Percentiles rank a stretch among this genome's conserved stretches.
Conservation (phyloP, 2,888 invertebrate species). For the Conops quadrifasciatus region DNA sequence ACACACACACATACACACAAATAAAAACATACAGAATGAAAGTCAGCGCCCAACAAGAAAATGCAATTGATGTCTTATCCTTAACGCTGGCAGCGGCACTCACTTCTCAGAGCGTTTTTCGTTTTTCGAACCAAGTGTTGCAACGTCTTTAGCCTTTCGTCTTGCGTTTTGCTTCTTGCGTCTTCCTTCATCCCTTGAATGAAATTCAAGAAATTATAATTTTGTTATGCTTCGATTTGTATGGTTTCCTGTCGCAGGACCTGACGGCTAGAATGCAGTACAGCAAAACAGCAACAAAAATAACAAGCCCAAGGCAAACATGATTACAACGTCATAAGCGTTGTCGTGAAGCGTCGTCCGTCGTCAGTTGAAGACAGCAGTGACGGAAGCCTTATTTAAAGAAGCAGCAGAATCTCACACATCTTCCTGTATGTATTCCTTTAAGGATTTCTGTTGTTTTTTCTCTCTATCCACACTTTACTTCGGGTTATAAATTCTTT, state of each 20-base stretch:
- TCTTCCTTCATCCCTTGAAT: constrained; percentile 48
- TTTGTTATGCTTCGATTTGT: constrained; percentile 54
- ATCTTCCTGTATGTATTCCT: constrained; percentile 8
- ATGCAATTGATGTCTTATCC: background rate
- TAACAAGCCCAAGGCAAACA: background rate
- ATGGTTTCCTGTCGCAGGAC: constrained; percentile 57
- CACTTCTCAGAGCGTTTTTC: too few relatives aligned
- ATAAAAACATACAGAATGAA: background rate
- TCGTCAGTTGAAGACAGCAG: too few relatives aligned
- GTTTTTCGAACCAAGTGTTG: too few relatives aligned
- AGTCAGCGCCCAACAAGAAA: background rate
- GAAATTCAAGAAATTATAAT: constrained; percentile 56
- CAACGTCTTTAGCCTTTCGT: too few relatives aligned
- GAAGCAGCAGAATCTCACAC: constrained; percentile 2
- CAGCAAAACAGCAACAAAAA: constrained; percentile 3
- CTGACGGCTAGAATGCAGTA: background rate
- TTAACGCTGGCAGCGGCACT: background rate
- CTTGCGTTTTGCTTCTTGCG: background rate
- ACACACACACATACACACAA: background rate
- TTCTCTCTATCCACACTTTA: background rate
- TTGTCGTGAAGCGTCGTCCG: too few relatives aligned
- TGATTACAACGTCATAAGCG: background rate
- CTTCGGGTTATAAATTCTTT: constrained; percentile 15
- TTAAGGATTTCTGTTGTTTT: constrained; percentile 18
- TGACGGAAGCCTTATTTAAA: background rate